Base-by-base conservation (phyloP, 2,797 vertebrate species). In the Girardinus metallicus region DNA sequence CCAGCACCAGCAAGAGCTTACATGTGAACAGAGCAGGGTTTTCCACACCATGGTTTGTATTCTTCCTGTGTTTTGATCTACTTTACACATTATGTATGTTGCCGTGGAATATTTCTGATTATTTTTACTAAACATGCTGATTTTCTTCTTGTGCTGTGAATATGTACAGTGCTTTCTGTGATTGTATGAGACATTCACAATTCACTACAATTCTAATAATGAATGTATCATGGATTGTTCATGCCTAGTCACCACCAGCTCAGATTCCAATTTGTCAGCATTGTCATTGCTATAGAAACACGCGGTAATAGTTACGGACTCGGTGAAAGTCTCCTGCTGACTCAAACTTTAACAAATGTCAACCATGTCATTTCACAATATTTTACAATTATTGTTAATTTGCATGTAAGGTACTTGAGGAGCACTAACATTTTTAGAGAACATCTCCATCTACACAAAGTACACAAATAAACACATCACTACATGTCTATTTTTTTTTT, bases 191-290 rank as follows among this genome's bases (percentile, higher is more conserved):
- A 68, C 39, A 68, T 39, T 39, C 21, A 34, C 18, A 68, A 68
- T 68, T 39, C 36, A 39, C 34, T 41, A 11, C 39, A 23, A 66
- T 66, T 36, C 7, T 9, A 39, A 66, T 66, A 66, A 66, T 68
- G 64, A 16, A 41, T 66, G 7, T 15, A 21, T 66, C 4, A 13
- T 26, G 12, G 21, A 41, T 68, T 41, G 11, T 15, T 26, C 23
- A 9, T 43, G 15, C 11, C 2, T 43, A 3, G 39, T 70, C 43
- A 41, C 83, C 70, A 86, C 34, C 31, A 57, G 66, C 80, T 83
- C 72, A 75, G 83, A 86, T 91, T 76, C 78, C 80, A 92, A 87
- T 89, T 83, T 86, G 79, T 85, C 71, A 76, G 86, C 81, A 85
- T 91, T 88, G 91, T 87, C 81, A 83, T 88, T 78, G 79, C 66